Evolutionary conservation across 2,888 invertebrate species (phyloP), one percentile per base, ranked within the genome.

Genomic region (Drosophila testacea): DNA sequence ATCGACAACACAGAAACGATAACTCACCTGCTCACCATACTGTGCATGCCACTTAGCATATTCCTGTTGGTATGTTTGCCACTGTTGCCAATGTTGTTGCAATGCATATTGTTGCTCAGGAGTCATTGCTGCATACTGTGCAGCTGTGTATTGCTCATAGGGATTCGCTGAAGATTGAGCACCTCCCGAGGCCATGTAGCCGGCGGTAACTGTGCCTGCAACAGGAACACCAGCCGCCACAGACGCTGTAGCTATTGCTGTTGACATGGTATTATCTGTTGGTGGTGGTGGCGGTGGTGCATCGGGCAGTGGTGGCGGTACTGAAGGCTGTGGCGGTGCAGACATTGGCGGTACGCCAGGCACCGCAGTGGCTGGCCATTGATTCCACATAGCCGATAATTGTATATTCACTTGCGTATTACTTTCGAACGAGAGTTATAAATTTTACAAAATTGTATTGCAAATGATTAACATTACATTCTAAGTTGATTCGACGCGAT

Each of bases 1-100:
- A 22, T 22, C 22, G 22, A 22, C 22, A 22, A 22, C 0, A 2
- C 1, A 7, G 6, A 68, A 16, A 5, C 9, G 3, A 16, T 7
- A 44, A 30, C 70, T 51, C 64, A 92, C 92, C 88, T 92, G 92
- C 65, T 93, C 92, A 6, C 92, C 92, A 70, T 92, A 93, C 67
- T 92, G 92, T 2, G 92, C 92, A 79, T 92, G 92, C 92, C 92
- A 93, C 52, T 91, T 92, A 6, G 92, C 92, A 60, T 92, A 92
- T 62, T 93, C 92, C 36, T 91, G 90, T 32, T 92, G 92, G 77
- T 93, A 92, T 1, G 90, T 90, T 70, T 92, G 92, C 92, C 92
- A 93, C 77, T 93, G 92, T 66, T 92, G 92, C 92, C 92, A 92
- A 73, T 92, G 92, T 61, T 92, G 92, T 56, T 92, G 92, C 36